phyloP scores from a whole-genome alignment of 2,888 invertebrate genomes.

The Campoplex nolae region DNA sequence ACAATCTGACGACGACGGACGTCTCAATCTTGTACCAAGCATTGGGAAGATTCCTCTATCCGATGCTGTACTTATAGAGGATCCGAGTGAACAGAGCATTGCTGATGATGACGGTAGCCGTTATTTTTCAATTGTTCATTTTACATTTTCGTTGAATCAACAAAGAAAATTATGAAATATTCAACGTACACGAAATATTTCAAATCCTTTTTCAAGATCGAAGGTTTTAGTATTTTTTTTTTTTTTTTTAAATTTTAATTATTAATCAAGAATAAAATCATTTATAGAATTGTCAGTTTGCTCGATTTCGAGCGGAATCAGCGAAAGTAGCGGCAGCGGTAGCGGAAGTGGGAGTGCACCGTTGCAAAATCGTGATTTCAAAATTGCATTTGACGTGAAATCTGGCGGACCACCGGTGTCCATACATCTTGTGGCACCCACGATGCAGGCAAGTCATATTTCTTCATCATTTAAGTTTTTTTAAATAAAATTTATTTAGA shows the following conservation, averaged over 20 bases:
- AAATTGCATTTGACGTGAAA: slow-evolving; percentile 89
- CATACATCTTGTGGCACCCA: slow-evolving; percentile 88
- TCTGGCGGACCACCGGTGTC: slow-evolving; percentile 89
- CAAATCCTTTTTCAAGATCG: background rate
- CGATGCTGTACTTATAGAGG: slow-evolving; percentile 94
- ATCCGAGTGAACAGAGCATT: slow-evolving; percentile 89
- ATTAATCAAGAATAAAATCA: slow-evolving; percentile 7
- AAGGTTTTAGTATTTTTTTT: background rate
- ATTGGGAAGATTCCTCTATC: slow-evolving; percentile 93
- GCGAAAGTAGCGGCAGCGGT: slow-evolving; percentile 83
- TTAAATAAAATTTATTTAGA: background rate
- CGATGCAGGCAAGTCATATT: slow-evolving; percentile 78
- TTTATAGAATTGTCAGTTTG: slow-evolving; percentile 85
- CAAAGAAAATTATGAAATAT: background rate
- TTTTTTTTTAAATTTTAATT: too few species aligned
- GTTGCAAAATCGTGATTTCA: slow-evolving; percentile 89
- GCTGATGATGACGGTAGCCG: slow-evolving; percentile 89
- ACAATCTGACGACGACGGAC: slow-evolving; percentile 90
- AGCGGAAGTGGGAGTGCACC: slow-evolving; percentile 79
- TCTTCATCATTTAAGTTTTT: background rate
- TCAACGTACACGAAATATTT: background rate
- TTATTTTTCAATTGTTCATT: background rate
- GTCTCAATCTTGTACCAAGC: slow-evolving; percentile 94
- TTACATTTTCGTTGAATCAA: background rate
- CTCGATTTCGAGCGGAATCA: slow-evolving; percentile 86